These are phyloP conservation scores for Haplotaxodon microlepis DNA, from an alignment of 2,113 vertebrate genomes.

Conservation along the genomic window DNA sequence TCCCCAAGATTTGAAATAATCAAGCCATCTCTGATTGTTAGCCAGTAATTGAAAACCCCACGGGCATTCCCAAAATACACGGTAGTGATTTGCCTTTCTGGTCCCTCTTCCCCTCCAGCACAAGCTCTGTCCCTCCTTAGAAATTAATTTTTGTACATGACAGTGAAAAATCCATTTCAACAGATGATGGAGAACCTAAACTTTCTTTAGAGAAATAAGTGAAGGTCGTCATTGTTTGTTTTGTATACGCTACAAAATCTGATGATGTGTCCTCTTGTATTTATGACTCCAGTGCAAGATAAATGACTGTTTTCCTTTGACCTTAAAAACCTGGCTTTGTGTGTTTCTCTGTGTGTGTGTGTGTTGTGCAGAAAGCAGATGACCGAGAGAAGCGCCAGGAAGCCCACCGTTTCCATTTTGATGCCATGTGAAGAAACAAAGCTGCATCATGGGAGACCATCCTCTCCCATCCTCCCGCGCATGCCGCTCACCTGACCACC, in stretches of 20 bases:
- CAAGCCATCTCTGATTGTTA: background rate
- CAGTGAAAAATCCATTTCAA: background rate
- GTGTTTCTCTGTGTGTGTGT: background rate
- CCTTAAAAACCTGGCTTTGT: background rate
- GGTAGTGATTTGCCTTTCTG: background rate
- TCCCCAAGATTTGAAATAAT: background rate
- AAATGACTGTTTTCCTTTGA: background rate
- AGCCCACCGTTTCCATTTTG: conserved; percentile 98
- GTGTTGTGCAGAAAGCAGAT: conserved; percentile 92
- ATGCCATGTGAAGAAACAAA: conserved; percentile 85
- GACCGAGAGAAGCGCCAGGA: conserved; percentile 97
- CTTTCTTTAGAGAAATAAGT: background rate
- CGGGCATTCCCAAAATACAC: background rate
- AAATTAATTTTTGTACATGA: background rate
- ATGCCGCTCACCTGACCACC: background rate
- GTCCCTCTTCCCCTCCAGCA: background rate
- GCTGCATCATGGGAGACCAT: background rate
- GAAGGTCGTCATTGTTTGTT: background rate
- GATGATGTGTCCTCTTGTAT: background rate
- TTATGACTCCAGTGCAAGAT: background rate
- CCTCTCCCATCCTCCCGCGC: background rate
- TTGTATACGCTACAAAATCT: background rate
- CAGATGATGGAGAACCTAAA: background rate
- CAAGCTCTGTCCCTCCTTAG: background rate
- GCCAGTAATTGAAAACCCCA: background rate